phyloP scores from a whole-genome alignment of 2,888 invertebrate genomes.

The Thecocarcelia acutangulata region DNA sequence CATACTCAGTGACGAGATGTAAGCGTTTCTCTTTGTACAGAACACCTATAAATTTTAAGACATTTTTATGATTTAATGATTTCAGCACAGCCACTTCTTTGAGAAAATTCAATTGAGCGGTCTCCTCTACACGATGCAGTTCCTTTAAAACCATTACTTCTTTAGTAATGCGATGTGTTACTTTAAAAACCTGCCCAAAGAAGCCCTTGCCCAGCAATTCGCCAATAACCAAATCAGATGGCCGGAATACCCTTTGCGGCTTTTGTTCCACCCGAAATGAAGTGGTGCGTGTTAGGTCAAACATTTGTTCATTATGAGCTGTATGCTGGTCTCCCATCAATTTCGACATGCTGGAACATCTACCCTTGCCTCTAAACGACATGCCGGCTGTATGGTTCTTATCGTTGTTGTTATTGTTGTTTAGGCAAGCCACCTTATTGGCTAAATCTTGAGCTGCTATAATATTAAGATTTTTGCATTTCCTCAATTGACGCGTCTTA shows the following conservation, averaged over 20 bases:
- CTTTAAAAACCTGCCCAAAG: slow-evolving; percentile 95
- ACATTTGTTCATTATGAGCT: slow-evolving; percentile 80
- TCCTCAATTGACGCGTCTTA: slow-evolving; percentile 84
- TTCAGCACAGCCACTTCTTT: slow-evolving; percentile 97
- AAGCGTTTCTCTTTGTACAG: slow-evolving; percentile 95
- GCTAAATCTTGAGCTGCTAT: slow-evolving; percentile 53
- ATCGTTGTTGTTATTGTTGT: slow-evolving; percentile 50
- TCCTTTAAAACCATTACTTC: slow-evolving; percentile 98
- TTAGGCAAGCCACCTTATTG: slow-evolving; percentile 37
- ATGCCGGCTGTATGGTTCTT: slow-evolving; percentile 73
- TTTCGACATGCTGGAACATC: slow-evolving; percentile 93
- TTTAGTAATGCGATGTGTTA: slow-evolving; percentile 93
- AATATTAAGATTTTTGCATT: slow-evolving; percentile 82
- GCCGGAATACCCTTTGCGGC: slow-evolving; percentile 90
- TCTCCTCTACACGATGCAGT: slow-evolving; percentile 94
- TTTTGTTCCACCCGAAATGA: slow-evolving; percentile 88
- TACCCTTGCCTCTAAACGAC: slow-evolving; percentile 87
- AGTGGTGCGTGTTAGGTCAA: slow-evolving; percentile 91
- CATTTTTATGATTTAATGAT: slow-evolving; percentile 93
- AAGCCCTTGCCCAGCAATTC: slow-evolving; percentile 96
- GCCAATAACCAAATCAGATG: slow-evolving; percentile 93
- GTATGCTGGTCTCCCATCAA: slow-evolving; percentile 87
- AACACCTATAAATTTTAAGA: slow-evolving; percentile 94
- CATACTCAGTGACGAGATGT: slow-evolving; percentile 95
- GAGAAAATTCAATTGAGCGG: slow-evolving; percentile 95